Evolutionary conservation across 2,888 invertebrate genomes (phyloP).

Genomic region (Stenurella melanura): DNA sequence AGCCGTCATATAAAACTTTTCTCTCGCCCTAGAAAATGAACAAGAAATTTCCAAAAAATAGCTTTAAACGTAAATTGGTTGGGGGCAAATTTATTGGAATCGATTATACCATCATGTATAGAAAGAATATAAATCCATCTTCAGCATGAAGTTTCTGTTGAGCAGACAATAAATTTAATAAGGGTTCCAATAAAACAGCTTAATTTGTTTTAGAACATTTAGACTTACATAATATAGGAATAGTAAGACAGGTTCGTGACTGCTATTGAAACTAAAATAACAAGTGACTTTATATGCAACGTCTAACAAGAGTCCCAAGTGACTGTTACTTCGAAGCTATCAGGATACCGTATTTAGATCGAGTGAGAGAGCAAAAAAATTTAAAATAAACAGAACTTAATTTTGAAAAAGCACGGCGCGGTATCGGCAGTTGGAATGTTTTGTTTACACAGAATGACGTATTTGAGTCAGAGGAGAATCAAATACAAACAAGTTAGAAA

Average conservation of each 20-base stretch:
- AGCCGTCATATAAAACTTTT: too few relatives aligned
- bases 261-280: neutral
- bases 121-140: neutral
- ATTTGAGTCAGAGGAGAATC: neutral
- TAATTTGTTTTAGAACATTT: neutral
- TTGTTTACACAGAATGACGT: neutral
- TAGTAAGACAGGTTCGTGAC: neutral
- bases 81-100: too few relatives aligned
- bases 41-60: too few relatives aligned
- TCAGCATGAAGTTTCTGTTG: neutral
- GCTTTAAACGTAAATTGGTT: too few relatives aligned
- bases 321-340: neutral
- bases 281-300: neutral
- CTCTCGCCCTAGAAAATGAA: too few relatives aligned
- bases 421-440: neutral
- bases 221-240: neutral
- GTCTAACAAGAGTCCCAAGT: neutral
- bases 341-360: neutral
- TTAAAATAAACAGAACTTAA: neutral
- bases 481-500: neutral
- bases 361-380: neutral
- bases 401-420: neutral
- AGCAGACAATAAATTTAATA: neutral
- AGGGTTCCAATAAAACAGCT: slow-evolving; percentile 3
- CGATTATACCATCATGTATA: neutral